Percentiles rank a stretch among this genome's conserved stretches.
Conservation (phyloP, 1,140 invertebrate genomes). For the Magallana ariakensis region DNA sequence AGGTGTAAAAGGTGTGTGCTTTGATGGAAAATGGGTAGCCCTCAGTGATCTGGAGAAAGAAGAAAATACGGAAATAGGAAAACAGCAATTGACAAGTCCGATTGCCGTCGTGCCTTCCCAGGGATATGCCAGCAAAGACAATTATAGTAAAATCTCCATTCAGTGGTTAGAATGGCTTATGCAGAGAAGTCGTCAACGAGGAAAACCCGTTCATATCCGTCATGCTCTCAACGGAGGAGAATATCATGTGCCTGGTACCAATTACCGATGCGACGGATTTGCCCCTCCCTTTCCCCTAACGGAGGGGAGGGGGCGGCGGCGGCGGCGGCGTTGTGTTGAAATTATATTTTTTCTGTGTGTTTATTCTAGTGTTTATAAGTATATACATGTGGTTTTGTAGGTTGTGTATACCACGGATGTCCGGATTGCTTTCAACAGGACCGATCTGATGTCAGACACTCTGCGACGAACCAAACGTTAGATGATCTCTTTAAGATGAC, state of each 20-base stretch:
- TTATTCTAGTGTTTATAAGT: background rate
- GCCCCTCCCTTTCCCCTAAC: conserved; percentile 11
- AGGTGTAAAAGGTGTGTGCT: background rate
- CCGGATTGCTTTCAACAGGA: conserved; percentile 33
- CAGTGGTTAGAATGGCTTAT: conserved; percentile 55
- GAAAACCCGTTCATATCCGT: conserved; percentile 22
- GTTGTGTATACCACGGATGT: conserved; percentile 45
- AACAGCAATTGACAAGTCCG: conserved; percentile 30
- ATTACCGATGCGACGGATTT: conserved; percentile 49
- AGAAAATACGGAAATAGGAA: conserved; percentile 12
- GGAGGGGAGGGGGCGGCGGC: no score
- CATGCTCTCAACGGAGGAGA: conserved; percentile 55
- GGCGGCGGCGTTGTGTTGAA: conserved; percentile 28
- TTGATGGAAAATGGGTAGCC: background rate
- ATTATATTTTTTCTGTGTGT: background rate
- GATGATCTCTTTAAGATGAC: conserved; percentile 38
- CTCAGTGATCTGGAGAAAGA: background rate
- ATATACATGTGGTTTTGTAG: background rate
- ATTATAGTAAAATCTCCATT: conserved; percentile 52
- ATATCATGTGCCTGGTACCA: conserved; percentile 39
- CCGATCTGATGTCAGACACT: conserved; percentile 21
- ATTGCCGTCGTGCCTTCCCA: conserved; percentile 50
- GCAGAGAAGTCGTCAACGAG: conserved; percentile 9
- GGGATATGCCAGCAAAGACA: conserved; percentile 36
- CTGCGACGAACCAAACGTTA: conserved; percentile 28